These are phyloP conservation scores for Myotis brandtii DNA, from an alignment of 2,113 vertebrate genomes.

Conservation along the genomic window DNA sequence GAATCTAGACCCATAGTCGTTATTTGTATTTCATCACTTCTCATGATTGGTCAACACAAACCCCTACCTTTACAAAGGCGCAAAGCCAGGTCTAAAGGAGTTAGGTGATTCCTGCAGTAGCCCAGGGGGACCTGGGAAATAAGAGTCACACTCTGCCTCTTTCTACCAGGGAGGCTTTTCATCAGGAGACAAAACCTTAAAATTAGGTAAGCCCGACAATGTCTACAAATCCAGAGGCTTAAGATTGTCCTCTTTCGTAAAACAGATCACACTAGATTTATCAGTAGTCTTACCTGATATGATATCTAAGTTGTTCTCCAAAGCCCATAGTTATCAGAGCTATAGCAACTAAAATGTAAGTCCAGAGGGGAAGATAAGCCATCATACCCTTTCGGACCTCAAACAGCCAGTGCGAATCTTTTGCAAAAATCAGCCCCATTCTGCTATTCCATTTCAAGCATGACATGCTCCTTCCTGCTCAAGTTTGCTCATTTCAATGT, in stretches of 20 bases:
- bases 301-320: constrained; percentile 35
- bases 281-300: not conserved
- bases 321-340: not conserved
- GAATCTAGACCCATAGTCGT: not conserved
- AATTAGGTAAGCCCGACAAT: not conserved
- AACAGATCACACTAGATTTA: constrained; percentile 15
- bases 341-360: constrained; percentile 4
- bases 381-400: not conserved
- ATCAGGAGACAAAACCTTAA: not conserved
- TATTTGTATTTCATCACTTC: not conserved
- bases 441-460: not conserved
- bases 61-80: not conserved
- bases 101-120: not conserved
- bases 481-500: constrained; percentile 59
- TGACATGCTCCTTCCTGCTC: constrained; percentile 61
- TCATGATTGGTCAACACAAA: not conserved
- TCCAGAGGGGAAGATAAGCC: not conserved
- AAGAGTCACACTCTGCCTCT: not conserved
- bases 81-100: not conserved
- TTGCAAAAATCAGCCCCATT: constrained; percentile 67
- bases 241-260: constrained; percentile 48
- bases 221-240: constrained; percentile 64
- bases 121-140: not conserved
- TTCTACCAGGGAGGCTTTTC: not conserved
- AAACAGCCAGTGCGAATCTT: constrained; percentile 61